phyloP scores from a whole-genome alignment of 2,113 vertebrate species.

The Mirza zaza region DNA sequence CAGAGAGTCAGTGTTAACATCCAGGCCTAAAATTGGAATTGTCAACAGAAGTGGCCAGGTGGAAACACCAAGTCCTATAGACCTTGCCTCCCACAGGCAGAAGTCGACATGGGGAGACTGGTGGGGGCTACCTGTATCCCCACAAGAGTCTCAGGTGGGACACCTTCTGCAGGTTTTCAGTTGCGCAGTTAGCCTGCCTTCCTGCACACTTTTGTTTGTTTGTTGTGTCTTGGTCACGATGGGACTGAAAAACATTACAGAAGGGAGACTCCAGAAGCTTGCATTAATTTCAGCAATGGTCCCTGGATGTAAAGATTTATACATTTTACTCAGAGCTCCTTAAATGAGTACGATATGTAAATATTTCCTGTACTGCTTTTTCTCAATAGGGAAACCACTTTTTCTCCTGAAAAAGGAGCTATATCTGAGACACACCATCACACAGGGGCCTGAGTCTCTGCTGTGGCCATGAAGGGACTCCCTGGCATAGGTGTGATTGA shows the following conservation, averaged over 20 bases:
- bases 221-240: neutral
- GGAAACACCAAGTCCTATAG: neutral
- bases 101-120: neutral
- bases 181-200: neutral
- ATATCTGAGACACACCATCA: neutral
- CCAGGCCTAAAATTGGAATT: neutral
- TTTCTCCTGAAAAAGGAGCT: neutral
- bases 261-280: neutral
- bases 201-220: neutral
- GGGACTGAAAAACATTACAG: neutral
- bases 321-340: neutral
- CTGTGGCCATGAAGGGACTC: neutral
- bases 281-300: neutral
- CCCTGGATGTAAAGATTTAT: neutral
- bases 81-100: fast-evolving
- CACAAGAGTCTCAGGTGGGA: fast-evolving
- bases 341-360: neutral
- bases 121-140: fast-evolving
- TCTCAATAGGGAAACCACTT: neutral
- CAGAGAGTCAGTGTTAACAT: neutral
- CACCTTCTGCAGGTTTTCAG: neutral
- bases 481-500: fast-evolving
- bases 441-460: neutral
- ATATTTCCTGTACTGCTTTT: neutral
- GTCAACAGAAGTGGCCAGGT: neutral